Conservation (phyloP, 1,140 invertebrate genomes). For the Musca vetustissima region DNA sequence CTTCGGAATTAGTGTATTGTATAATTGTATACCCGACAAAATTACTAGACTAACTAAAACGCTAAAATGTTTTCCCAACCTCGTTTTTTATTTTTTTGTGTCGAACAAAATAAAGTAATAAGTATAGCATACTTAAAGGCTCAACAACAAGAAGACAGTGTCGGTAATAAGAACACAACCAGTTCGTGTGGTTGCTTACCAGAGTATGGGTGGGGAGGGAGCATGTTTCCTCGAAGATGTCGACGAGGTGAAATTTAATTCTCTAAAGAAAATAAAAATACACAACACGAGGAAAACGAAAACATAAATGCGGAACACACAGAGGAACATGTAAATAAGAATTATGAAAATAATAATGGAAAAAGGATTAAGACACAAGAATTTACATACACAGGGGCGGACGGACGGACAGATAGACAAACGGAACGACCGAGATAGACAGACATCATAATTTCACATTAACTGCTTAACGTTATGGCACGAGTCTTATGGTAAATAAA, state of each 20-base stretch:
- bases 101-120: not conserved
- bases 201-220: not conserved
- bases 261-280: slow-evolving; percentile 5
- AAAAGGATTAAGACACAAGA: slow-evolving; percentile 51
- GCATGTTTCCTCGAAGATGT: not conserved
- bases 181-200: no score
- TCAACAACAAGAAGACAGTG: no score
- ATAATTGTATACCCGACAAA: no score
- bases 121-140: slow-evolving; percentile 8
- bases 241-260: not conserved
- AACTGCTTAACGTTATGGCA: not conserved
- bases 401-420: slow-evolving; percentile 17
- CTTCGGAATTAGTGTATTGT: no score
- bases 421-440: not conserved
- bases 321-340: slow-evolving; percentile 55
- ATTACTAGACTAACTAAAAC: no score
- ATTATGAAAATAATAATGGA: slow-evolving; percentile 57
- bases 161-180: no score
- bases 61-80: no score
- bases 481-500: not conserved
- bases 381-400: not conserved
- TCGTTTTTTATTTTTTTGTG: no score
- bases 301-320: slow-evolving; percentile 33
- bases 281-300: not conserved
- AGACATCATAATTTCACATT: no score